Evolutionary conservation across 2,888 invertebrate species (phyloP), one percentile per base, ranked within the genome.

Genomic region (Philereme transversata): DNA sequence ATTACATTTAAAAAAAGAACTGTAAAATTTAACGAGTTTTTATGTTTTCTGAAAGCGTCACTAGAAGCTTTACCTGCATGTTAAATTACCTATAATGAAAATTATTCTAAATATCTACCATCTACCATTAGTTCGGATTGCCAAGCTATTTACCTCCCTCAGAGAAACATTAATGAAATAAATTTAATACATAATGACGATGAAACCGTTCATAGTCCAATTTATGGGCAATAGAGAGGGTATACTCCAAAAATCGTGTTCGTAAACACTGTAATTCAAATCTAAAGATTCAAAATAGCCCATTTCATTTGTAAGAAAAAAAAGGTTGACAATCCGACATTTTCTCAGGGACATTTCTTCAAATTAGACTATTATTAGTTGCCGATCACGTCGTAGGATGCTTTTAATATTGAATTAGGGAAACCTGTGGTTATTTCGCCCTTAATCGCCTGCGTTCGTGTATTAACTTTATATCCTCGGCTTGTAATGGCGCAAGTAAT

Each of bases 321-420:
- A 82, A 81, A 86, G 83, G 87, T 87, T 89, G 91, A 90, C 92
- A 92, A 88, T 87, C 89, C 86, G 80, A 79, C 86, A 88, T 88
- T 83, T 91, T 91, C 92, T 92, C 91, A 91, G 92, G 84, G 92
- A 92, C 92, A 91, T 91, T 90, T 91, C 85, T 86, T 74, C 79
- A 86, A 90, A 92, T 91, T 88, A 89, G 86, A 82, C 88, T 90
- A 89, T 91, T 90, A 92, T 92, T 92, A 92, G 91, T 88, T 85
- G 86, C 82, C 89, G 89, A 91, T 91, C 91, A 88, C 84, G 83
- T 85, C 80, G 84, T 86, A 88, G 88, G 92, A 90, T 91, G 90
- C 92, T 92, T 92, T 92, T 92, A 92, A 92, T 92, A 90, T 90
- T 92, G 88, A 91, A 92, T 92, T 92, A 91, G 90, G 87, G 87